Percentiles rank a stretch among this genome's conserved stretches.
Conservation (phyloP, 1,140 invertebrate species). For the Penaeus indicus region DNA sequence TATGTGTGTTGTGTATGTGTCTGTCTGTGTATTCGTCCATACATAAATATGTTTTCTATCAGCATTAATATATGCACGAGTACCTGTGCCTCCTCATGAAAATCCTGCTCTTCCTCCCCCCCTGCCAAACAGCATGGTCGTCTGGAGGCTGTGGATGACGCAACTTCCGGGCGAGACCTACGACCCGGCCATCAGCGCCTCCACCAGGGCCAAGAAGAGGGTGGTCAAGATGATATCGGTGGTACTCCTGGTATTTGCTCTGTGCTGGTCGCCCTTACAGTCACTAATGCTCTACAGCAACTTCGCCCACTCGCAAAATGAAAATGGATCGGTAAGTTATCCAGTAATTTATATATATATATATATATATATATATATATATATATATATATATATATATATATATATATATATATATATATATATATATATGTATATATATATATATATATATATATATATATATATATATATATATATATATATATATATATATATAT, state of each 20-base stretch:
- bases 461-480: too few species aligned
- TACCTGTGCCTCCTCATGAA: background rate
- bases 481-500: too few species aligned
- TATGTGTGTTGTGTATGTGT: too few species aligned
- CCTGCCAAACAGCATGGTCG: constrained; percentile 69
- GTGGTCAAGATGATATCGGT: constrained; percentile 73
- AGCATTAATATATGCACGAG: background rate
- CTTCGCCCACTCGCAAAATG: constrained; percentile 45
- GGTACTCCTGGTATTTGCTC: constrained; percentile 71
- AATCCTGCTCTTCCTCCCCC: background rate
- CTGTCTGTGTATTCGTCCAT: too few species aligned
- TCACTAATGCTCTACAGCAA: constrained; percentile 69
- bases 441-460: too few species aligned
- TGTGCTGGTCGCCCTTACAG: constrained; percentile 70
- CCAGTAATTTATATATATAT: too few species aligned
- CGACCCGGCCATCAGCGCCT: constrained; percentile 63
- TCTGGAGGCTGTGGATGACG: constrained; percentile 70
- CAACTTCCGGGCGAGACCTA: constrained; percentile 68
- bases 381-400: too few species aligned
- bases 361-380: too few species aligned
- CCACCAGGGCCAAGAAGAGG: constrained; percentile 63
- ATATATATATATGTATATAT: too few species aligned
- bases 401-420: too few species aligned
- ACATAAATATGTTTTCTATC: background rate
- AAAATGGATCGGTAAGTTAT: background rate